Evolutionary conservation across 2,113 vertebrate genomes (phyloP), one percentile per base, ranked within the genome.

Genomic region (Lophotis ruficrista): DNA sequence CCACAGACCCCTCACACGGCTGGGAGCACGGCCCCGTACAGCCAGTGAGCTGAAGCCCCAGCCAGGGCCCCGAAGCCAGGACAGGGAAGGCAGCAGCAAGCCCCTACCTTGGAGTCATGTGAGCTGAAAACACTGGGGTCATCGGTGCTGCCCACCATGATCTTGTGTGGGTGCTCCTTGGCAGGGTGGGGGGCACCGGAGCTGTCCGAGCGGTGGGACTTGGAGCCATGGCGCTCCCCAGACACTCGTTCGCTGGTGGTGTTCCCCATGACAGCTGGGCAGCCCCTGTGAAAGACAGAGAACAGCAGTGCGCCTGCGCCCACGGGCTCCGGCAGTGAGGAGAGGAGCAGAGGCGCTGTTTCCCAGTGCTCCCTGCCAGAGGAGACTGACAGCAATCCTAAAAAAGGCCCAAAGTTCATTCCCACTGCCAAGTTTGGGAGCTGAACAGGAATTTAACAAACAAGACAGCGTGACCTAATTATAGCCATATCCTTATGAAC

Each of bases 111-210:
- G 58, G 98, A 97, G 92, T 99, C 99, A 0, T 98, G 97, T 31
- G 98, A 98, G 97, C 98, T 99, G 97, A 99, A 99, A 93, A 99
- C 98, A 85, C 98, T 99, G 83, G 99, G 99, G 90, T 99, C 99
- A 0, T 99, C 99, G 0, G 99, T 99, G 98, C 99, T 99, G 96
- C 99, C 99, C 98, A 99, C 98, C 99, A 99, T 98, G 96, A 98
- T 99, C 97, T 99, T 99, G 96, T 98, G 98, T 0, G 97, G 98
- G 20, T 98, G 99, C 87, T 99, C 99, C 97, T 99, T 99, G 91
- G 94, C 4, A 0, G 97, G 65, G 20, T 98, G 98, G 22, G 97
- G 93, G 60, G 97, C 97, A 10, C 98, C 66, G 3, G 97, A 90
- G 47, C 99, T 98, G 18, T 99, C 99, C 0, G 98, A 96, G 56